Base-by-base conservation (phyloP, 2,888 invertebrate genomes). In the Sclerodermus sp. region DNA sequence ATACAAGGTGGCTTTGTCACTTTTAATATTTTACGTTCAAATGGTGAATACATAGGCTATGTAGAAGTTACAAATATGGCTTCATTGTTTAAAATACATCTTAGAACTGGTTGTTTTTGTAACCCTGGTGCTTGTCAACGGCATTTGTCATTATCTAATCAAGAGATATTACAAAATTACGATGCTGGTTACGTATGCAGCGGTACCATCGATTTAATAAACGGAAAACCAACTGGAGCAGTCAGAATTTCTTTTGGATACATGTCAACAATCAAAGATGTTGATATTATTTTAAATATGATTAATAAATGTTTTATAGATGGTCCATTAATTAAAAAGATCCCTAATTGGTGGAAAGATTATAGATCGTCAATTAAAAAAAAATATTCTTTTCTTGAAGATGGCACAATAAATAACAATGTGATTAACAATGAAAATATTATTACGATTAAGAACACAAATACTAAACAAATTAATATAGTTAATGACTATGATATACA, bases 91-190 rank as follows among this genome's bases (percentile, higher is more conserved):
- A 88, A 89, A 64, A 89, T 98, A 44, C 87, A 89, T 62, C 76
- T 98, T 36, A 84, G 98, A 57, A 94, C 94, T 1, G 98, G 98
- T 0, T 97, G 97, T 74, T 95, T 96, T 75, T 98, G 98, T 77
- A 98, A 98, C 80, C 90, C 95, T 1, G 98, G 97, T 12, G 91
- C 96, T 1, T 97, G 97, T 73, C 92, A 95, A 74, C 80, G 86
- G 42, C 90, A 91, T 69, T 80, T 97, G 40, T 78, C 81, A 6
- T 80, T 93, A 8, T 82, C 85, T 0, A 83, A 88, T 45, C 81
- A 84, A 12, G 87, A 90, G 47, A 82, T 96, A 60, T 85, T 86
- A 62, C 82, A 84, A 29, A 91, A 95, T 76, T 93, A 87, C 76
- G 84, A 89, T 82, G 85, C 88, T 1, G 96, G 96, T 0, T 96